phyloP scores from a whole-genome alignment of 2,888 invertebrate species.

The Pseudococcus longispinus region DNA sequence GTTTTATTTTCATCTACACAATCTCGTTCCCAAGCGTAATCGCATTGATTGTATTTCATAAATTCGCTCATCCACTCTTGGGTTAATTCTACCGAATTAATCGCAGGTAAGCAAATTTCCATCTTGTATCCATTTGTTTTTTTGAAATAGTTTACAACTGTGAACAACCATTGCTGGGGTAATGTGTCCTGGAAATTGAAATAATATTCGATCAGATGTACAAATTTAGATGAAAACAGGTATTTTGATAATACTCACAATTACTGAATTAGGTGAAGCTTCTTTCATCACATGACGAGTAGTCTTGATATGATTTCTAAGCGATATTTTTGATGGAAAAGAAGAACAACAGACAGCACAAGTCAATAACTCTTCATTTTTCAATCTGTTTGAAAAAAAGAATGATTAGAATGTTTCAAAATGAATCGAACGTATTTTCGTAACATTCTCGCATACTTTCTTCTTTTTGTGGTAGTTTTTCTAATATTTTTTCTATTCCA shows the following conservation, averaged over 20 bases:
- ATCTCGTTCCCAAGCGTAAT: not conserved
- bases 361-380: not conserved
- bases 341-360: not conserved
- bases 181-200: not conserved
- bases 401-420: not conserved
- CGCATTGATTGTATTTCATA: not conserved
- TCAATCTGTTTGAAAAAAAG: not conserved
- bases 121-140: not conserved
- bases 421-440: not conserved
- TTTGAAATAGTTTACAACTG: not conserved
- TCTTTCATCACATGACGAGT: not conserved
- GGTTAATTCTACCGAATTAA: not conserved
- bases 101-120: slow-evolving; percentile 1
- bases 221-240: not conserved
- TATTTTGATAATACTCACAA: not conserved
- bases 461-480: not conserved
- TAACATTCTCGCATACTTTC: not conserved
- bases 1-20: not conserved
- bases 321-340: not conserved
- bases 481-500: no score
- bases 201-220: not conserved
- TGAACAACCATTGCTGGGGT: not conserved
- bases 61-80: slow-evolving; percentile 3
- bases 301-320: not conserved
- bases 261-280: not conserved